Percentiles rank a stretch among this genome's conserved stretches.
These are phyloP conservation scores for Ceryle rudis DNA, from an alignment of 2,797 vertebrate species.

Conservation along the genomic window DNA sequence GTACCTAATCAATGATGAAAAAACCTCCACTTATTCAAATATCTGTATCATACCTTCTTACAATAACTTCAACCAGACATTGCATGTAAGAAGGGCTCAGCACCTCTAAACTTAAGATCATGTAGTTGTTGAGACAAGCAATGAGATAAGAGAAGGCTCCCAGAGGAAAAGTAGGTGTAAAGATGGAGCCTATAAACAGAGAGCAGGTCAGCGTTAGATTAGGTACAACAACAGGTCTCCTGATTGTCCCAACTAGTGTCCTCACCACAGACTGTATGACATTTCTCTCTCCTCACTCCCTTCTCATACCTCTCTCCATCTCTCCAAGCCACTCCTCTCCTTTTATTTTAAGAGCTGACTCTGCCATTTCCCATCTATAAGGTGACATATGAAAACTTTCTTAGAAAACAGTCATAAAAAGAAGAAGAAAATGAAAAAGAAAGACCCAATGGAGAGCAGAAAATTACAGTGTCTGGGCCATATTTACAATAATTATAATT, in stretches of 20 bases:
- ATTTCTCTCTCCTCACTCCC: constrained; percentile 17
- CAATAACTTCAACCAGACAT: not conserved
- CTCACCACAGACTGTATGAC: not conserved
- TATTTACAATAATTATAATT: constrained; percentile 82
- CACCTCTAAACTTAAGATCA: not conserved
- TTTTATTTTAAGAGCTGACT: constrained; percentile 74
- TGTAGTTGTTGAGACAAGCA: not conserved
- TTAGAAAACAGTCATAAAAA: constrained; percentile 77
- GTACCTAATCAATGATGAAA: not conserved
- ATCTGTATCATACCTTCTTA: not conserved
- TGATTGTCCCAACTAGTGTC: not conserved
- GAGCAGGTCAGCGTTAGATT: not conserved
- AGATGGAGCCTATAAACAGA: not conserved
- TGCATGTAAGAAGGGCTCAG: not conserved
- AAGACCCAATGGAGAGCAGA: constrained; percentile 72
- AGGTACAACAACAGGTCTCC: not conserved
- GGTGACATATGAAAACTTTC: constrained; percentile 75
- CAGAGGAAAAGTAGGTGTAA: not conserved
- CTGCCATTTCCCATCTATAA: constrained; percentile 73
- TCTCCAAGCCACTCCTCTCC: constrained; percentile 32
- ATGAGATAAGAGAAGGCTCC: not conserved
- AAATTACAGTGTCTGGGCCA: constrained; percentile 78
- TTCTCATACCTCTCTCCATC: constrained; percentile 9
- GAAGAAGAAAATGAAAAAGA: constrained; percentile 76
- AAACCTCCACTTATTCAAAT: not conserved